Base-by-base conservation (phyloP, 2,113 vertebrate species). In the Laterallus jamaicensis region DNA sequence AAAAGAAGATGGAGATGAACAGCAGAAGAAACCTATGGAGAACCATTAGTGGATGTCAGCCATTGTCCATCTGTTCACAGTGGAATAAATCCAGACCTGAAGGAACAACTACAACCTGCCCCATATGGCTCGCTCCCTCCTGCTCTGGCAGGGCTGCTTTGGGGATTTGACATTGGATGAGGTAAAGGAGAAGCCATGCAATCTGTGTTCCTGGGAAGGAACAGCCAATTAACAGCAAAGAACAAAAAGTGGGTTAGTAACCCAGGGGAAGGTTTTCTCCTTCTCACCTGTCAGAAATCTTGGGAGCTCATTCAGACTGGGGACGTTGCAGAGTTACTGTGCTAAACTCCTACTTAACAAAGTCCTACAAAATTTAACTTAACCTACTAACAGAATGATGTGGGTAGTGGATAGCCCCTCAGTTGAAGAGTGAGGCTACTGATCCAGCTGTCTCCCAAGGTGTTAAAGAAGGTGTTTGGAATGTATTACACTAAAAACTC, bases 71-170 rank as follows among this genome's bases (percentile, higher is more conserved):
- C 96, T 97, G 96, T 92, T 96, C 96, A 85, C 69, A 82, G 66
- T 92, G 96, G 95, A 97, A 96, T 93, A 95, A 90, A 93, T 96
- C 96, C 93, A 97, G 95, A 97, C 93, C 93, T 95, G 90, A 96
- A 96, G 93, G 81, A 96, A 93, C 80, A 96, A 96, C 93, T 93
- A 90, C 88, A 97, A 90, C 96, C 88, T 96, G 92, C 88, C 96
- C 93, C 96, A 96, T 90, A 94, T 96, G 95, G 95, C 93, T 95
- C 13, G 0, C 26, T 90, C 90, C 82, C 90, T 82, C 87, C 91
- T 79, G 91, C 4, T 15, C 93, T 86, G 80, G 79, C 94, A 95
- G 76, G 76, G 69, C 93, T 92, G 25, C 93, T 95, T 82, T 59
- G 80, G 89, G 90, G 95, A 94, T 82, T 82, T 96, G 96, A 96